A percentile compares a stretch with the other conserved stretches of the same genome.
phyloP scores from a whole-genome alignment of 1,140 invertebrate species.

The Kradibia gibbosae region DNA sequence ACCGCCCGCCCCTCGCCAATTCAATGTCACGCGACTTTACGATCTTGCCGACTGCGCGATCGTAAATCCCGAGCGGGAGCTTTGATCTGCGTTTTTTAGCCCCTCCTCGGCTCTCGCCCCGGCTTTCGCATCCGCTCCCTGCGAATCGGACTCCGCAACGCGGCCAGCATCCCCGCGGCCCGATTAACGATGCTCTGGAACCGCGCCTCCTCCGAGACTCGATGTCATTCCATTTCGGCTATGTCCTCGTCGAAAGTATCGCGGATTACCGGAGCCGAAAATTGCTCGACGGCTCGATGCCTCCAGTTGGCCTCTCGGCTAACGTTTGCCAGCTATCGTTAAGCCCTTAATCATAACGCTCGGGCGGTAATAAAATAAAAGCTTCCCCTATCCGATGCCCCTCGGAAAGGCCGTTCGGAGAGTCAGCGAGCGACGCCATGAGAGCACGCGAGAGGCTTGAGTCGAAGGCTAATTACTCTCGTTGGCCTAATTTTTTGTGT shows the following conservation, averaged over 20 bases:
- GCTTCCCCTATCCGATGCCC: slow-evolving; percentile 28
- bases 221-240: background rate
- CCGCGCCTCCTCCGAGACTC: background rate
- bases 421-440: slow-evolving; percentile 12
- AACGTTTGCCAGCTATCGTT: background rate
- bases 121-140: too few relatives aligned
- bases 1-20: too few relatives aligned
- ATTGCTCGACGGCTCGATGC: background rate
- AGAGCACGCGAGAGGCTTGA: slow-evolving; percentile 15
- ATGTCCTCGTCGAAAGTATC: background rate
- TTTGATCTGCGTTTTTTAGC: too few relatives aligned
- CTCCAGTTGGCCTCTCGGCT: background rate
- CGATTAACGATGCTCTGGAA: too few relatives aligned
- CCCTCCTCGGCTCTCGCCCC: too few relatives aligned
- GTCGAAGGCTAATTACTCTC: slow-evolving; percentile 45
- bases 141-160: too few relatives aligned
- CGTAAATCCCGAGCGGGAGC: too few relatives aligned
- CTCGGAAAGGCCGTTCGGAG: background rate
- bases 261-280: background rate
- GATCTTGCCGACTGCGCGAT: too few relatives aligned
- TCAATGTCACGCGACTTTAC: too few relatives aligned
- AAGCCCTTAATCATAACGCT: slow-evolving; percentile 37
- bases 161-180: too few relatives aligned
- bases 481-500: slow-evolving; percentile 43
- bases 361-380: slow-evolving; percentile 32